These are phyloP conservation scores for Hirtodrosophila histrioides DNA, from an alignment of 2,888 invertebrate species.

Conservation along the genomic window DNA sequence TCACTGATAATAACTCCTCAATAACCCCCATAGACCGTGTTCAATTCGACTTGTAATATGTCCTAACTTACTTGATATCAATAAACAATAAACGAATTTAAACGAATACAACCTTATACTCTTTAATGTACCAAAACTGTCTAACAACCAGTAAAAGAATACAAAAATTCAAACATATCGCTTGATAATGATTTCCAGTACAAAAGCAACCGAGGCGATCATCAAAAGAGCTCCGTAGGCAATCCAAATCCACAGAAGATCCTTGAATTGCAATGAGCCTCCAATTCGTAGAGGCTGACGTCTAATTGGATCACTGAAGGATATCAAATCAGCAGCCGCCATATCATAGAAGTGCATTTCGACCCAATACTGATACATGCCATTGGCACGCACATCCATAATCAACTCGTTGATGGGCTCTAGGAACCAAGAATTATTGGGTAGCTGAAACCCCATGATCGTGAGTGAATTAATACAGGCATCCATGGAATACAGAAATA, in stretches of 20 bases:
- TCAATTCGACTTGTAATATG: constrained; percentile 36
- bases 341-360: constrained; percentile 66
- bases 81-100: constrained; percentile 44
- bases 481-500: constrained; percentile 61
- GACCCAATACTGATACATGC: constrained; percentile 59
- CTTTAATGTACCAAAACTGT: too few relatives aligned
- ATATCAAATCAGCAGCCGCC: constrained; percentile 56
- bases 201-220: constrained; percentile 30
- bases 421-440: constrained; percentile 45
- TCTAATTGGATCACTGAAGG: constrained; percentile 48
- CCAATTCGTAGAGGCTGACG: constrained; percentile 1
- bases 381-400: constrained; percentile 49
- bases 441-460: constrained; percentile 51
- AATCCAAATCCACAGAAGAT: constrained; percentile 60
- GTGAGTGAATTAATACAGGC: constrained; percentile 46
- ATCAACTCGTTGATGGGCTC: constrained; percentile 53
- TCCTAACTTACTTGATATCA: constrained; percentile 29
- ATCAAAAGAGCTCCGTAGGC: constrained; percentile 37
- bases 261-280: constrained; percentile 40
- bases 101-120: neutral
- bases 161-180: neutral
- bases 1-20: constrained; percentile 22
- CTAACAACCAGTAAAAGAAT: too few relatives aligned
- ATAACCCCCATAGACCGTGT: constrained; percentile 53
- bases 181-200: constrained; percentile 29